Evolutionary conservation across 2,113 vertebrate species (phyloP).

Genomic region (Varanus komodoensis): DNA sequence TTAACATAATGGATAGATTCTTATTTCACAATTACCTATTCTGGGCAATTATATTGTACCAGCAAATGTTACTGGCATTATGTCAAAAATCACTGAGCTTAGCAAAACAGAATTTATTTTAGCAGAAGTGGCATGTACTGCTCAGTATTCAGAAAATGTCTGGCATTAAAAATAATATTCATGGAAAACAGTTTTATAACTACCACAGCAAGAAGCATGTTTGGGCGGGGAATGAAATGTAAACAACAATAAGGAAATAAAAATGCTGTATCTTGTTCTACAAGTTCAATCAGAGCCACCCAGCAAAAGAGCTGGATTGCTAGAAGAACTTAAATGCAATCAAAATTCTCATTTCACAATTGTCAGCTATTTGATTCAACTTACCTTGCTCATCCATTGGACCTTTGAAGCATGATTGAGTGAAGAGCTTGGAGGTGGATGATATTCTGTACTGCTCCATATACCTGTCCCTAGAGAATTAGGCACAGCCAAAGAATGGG

Average conservation of each 20-base stretch:
- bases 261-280: not conserved
- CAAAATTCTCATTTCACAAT: not conserved
- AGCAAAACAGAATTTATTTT: too few relatives aligned
- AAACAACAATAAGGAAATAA: not conserved
- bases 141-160: not conserved
- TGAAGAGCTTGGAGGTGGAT: not conserved
- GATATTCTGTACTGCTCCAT: not conserved
- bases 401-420: not conserved
- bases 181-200: too few relatives aligned
- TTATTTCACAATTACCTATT: too few relatives aligned
- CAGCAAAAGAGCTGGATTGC: too few relatives aligned
- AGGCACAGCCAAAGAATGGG: not conserved
- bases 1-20: not conserved
- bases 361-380: not conserved
- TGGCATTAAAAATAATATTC: not conserved
- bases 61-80: too few relatives aligned
- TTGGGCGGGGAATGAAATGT: not conserved
- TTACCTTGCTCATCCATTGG: not conserved
- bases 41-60: too few relatives aligned
- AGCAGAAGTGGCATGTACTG: too few relatives aligned
- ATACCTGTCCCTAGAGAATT: not conserved
- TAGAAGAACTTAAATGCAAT: too few relatives aligned
- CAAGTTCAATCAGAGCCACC: not conserved
- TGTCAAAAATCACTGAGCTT: too few relatives aligned
- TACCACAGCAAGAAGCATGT: not conserved